A percentile compares a stretch with the other conserved stretches of the same genome.
Conservation (phyloP, 2,888 invertebrate genomes). For the Pollenia amentaria region DNA sequence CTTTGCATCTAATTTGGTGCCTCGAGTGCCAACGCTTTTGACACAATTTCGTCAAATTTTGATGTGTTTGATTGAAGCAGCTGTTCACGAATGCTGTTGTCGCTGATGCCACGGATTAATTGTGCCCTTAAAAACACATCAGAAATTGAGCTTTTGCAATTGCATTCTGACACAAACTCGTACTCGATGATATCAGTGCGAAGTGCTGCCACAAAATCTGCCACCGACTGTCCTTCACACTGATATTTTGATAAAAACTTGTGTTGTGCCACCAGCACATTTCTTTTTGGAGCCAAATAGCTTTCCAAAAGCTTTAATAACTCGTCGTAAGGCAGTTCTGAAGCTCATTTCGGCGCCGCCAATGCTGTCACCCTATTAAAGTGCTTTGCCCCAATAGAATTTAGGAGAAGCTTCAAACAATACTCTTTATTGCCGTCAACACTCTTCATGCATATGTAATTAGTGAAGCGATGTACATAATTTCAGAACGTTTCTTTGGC, state of each 20-base stretch:
- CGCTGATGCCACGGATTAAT: constrained; percentile 23
- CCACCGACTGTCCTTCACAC: constrained; percentile 22
- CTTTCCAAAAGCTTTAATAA: constrained; percentile 39
- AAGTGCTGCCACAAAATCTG: constrained; percentile 36
- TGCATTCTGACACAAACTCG: constrained; percentile 49
- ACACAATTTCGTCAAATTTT: not conserved
- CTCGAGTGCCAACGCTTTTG: constrained; percentile 53
- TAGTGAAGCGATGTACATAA: constrained; percentile 46
- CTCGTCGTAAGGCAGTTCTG: constrained; percentile 45
- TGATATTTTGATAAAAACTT: constrained; percentile 51
- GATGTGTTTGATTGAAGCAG: constrained; percentile 21
- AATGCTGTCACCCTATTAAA: not conserved
- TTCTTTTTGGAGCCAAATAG: constrained; percentile 41
- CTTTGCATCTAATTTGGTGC: constrained; percentile 30
- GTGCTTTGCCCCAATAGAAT: too few species aligned
- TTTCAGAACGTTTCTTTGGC: constrained; percentile 48
- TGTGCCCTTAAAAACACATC: constrained; percentile 43
- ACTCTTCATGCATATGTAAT: constrained; percentile 43
- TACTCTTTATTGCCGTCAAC: constrained; percentile 40
- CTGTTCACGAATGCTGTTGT: constrained; percentile 42
- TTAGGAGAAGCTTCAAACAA: constrained; percentile 1
- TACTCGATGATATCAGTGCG: constrained; percentile 46
- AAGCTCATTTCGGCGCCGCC: constrained; percentile 39
- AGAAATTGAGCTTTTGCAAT: not conserved
- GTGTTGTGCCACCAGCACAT: constrained; percentile 53